phyloP scores from a whole-genome alignment of 2,797 vertebrate species.

The Micropoecilia bifurca region DNA sequence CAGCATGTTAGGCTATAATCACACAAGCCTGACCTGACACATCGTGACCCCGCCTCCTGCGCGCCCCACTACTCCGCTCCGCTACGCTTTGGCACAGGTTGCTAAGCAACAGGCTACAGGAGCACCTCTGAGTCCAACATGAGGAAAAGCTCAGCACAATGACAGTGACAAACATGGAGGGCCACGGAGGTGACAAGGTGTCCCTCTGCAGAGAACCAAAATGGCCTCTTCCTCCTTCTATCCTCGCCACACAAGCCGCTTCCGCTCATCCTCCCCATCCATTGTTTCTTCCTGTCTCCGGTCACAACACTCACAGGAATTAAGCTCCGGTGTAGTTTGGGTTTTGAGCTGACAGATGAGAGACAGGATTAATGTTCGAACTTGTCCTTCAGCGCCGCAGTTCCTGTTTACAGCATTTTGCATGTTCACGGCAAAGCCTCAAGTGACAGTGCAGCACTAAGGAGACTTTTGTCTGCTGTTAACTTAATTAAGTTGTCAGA shows the following conservation, averaged over 20 bases:
- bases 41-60: slow-evolving; percentile 62
- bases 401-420: slow-evolving; percentile 42
- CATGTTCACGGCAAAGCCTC: slow-evolving; percentile 38
- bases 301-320: slow-evolving; percentile 54
- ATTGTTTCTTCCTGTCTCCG: slow-evolving; percentile 47
- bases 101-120: slow-evolving; percentile 76
- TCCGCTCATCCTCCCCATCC: slow-evolving; percentile 30
- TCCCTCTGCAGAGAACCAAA: slow-evolving; percentile 21
- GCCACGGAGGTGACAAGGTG: slow-evolving; percentile 50
- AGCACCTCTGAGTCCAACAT: slow-evolving; percentile 43
- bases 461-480: slow-evolving; percentile 50
- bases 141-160: slow-evolving; percentile 44
- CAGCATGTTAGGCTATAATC: slow-evolving; percentile 72
- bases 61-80: slow-evolving; percentile 59
- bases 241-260: slow-evolving; percentile 31
- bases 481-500: slow-evolving; percentile 77
- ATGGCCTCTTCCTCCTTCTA: slow-evolving; percentile 39
- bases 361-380: slow-evolving; percentile 50
- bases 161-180: slow-evolving; percentile 64
- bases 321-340: slow-evolving; percentile 31
- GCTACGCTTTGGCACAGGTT: slow-evolving; percentile 65
- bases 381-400: slow-evolving; percentile 20
- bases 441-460: slow-evolving; percentile 41
- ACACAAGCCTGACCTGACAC: slow-evolving; percentile 77
- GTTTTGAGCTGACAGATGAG: slow-evolving; percentile 45